phyloP scores from a whole-genome alignment of 2,113 vertebrate genomes.

The Tachysurus vachellii region DNA sequence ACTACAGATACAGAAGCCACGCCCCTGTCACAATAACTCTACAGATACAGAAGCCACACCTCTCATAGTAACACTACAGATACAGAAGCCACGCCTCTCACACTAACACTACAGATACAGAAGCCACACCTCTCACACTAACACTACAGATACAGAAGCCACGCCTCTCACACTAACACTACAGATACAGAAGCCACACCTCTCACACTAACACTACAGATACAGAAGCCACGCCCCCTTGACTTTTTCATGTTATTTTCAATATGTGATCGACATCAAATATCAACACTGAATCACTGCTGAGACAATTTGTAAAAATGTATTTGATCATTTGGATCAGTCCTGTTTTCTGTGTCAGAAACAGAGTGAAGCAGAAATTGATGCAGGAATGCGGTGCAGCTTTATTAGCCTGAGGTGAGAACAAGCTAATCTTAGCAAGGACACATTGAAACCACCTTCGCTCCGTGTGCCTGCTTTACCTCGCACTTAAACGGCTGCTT shows the following conservation, averaged over 20 bases:
- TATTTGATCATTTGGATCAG: too few relatives aligned
- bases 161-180: not conserved
- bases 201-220: not conserved
- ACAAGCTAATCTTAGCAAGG: slow-evolving; percentile 12
- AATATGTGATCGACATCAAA: not conserved
- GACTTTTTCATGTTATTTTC: not conserved
- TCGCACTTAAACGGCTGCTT: not conserved
- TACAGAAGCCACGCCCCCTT: not conserved
- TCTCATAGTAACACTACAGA: not conserved
- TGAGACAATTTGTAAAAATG: too few relatives aligned
- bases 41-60: not conserved
- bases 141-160: not conserved
- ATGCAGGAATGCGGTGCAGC: not conserved
- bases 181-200: not conserved
- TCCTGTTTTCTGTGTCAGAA: not conserved
- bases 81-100: not conserved
- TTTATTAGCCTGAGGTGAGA: slow-evolving; percentile 17
- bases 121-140: not conserved
- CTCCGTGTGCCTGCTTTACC: not conserved
- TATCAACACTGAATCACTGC: not conserved
- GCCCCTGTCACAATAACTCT: not conserved
- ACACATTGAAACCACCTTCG: not conserved
- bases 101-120: not conserved
- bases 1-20: not conserved
- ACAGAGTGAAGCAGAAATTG: not conserved